Evolutionary conservation across 2,797 vertebrate genomes (phyloP).

Genomic region (Pogoniulus pusillus): DNA sequence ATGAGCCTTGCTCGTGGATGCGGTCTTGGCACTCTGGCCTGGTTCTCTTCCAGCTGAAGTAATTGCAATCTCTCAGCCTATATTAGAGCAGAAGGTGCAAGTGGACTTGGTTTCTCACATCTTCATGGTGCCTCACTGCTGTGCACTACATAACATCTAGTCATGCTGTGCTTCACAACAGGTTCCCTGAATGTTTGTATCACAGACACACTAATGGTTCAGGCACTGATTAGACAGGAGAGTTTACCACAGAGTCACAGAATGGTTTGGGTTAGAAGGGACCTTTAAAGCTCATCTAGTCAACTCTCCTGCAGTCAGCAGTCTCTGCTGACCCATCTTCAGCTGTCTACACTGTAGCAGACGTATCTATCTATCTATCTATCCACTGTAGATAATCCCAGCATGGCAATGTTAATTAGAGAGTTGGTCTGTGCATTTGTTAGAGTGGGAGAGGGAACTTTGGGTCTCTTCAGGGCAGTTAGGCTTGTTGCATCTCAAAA

Average conservation of each 20-base stretch:
- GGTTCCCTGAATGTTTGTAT: not conserved
- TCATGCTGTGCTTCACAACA: not conserved
- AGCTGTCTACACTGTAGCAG: not conserved
- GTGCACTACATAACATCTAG: not conserved
- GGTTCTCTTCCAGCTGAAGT: not conserved
- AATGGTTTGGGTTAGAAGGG: too few relatives aligned
- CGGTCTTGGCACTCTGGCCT: not conserved
- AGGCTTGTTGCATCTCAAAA: not conserved
- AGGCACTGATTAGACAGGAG: not conserved
- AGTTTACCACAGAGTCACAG: not conserved
- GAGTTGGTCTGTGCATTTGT: not conserved
- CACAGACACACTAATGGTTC: not conserved
- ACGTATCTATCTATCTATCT: not conserved
- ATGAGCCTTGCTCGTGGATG: accelerated
- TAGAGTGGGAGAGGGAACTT: not conserved
- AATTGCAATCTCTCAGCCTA: not conserved
- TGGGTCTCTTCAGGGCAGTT: not conserved
- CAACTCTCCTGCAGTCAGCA: too few relatives aligned
- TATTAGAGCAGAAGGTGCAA: not conserved
- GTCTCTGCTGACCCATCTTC: not conserved
- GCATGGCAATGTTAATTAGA: not conserved
- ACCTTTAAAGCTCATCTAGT: not conserved
- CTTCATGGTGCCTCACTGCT: accelerated
- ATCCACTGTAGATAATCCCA: not conserved
- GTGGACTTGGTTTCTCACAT: not conserved